Evolutionary conservation across 1,140 invertebrate genomes (phyloP).

Genomic region (Cydia splendana): DNA sequence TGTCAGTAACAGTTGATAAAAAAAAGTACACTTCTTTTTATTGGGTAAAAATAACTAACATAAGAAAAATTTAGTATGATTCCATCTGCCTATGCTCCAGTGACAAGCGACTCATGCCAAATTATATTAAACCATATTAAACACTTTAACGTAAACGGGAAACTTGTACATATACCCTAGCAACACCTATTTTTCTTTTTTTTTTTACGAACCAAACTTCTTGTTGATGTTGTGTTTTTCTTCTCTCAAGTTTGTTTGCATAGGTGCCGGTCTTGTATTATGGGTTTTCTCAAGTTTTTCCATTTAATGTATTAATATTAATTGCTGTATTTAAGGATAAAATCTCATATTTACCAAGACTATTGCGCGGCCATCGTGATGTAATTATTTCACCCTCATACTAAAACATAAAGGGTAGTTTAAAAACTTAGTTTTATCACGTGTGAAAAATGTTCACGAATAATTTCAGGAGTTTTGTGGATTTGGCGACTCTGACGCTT

Average conservation of each 20-base stretch:
- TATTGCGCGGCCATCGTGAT: background rate
- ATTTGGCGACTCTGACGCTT: constrained; percentile 63
- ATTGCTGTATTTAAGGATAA: background rate
- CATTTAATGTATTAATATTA: background rate
- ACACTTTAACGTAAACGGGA: background rate
- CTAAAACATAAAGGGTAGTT: background rate
- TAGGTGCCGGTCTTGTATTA: background rate
- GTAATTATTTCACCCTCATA: constrained; percentile 1
- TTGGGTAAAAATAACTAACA: too few species aligned
- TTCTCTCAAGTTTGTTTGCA: background rate
- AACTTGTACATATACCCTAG: background rate
- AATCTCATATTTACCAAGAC: background rate
- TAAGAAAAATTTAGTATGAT: too few species aligned
- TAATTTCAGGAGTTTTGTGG: constrained; percentile 70
- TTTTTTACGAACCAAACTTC: background rate
- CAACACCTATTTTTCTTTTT: background rate
- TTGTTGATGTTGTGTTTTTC: background rate
- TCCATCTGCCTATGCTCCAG: too few species aligned
- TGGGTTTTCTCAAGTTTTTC: too few species aligned
- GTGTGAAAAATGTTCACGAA: constrained; percentile 18
- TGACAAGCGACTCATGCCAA: too few species aligned
- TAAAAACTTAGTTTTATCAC: constrained; percentile 23
- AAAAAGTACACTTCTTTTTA: too few species aligned
- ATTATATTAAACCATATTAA: too few species aligned
- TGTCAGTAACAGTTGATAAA: too few species aligned